Base-by-base conservation (phyloP, 2,888 invertebrate species). In the Brachycybe producta region DNA sequence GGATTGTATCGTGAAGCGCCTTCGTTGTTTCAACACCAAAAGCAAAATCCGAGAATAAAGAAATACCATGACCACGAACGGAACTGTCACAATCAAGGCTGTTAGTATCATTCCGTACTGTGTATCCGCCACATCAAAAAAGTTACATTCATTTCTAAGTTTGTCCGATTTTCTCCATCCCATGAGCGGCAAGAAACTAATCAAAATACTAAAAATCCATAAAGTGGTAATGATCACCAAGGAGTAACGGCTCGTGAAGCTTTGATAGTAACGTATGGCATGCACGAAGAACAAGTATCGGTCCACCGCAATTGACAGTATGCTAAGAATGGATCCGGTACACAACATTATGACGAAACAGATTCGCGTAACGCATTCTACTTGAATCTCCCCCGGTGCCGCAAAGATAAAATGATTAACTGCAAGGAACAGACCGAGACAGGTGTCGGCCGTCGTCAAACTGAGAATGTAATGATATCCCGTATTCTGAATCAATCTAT, bases 391-490 rank as follows among this genome's bases (percentile, higher is more conserved):
- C 5, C 3, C 15, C n/a, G 26, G 23, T 11, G 21, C 27, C 17
- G 3, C 8, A n/a, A n/a, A n/a, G 4, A 17, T 5, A 1, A 27
- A 17, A 19, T 39, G 36, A 13, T 26, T 11, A 26, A 39, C 3
- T 15, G 39, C 13, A 19, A 47, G 47, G 27, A 38, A 47, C 5
- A 47, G 8, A n/a, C 47, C 47, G 19, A 47, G 26, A 11, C 47
- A 36, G 13, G 47, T 17, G 26, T 47, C 47, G 19, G 47, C 39
- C 5, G 27, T 8, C 8, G 47, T 39, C 38, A 47, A 23, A 38
- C 38, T 47, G 27, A 39, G 38, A 28, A 47, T 39, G 19, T 47
- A 47, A 39, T 39, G 47, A 15, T 47, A 47, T 15, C 38, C 47
- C 2, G 47, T 36, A 39, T 47, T 28, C 13, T 28, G 47, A 3